Evolutionary conservation across 2,113 vertebrate species (phyloP).

Genomic region (Baryphthengus martii): DNA sequence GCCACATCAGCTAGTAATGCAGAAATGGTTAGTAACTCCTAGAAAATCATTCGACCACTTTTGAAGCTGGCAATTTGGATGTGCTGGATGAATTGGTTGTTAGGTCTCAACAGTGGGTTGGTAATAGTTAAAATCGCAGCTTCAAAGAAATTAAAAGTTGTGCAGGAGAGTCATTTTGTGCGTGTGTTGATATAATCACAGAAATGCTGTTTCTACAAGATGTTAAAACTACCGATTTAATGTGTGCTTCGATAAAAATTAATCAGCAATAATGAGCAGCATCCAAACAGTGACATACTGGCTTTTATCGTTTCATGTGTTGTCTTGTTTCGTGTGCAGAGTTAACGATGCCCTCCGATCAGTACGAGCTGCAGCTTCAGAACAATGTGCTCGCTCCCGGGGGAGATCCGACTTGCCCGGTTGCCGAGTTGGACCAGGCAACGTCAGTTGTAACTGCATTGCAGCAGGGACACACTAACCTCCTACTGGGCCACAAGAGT

Average conservation of each 20-base stretch:
- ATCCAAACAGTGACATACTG: not conserved
- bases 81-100: not conserved
- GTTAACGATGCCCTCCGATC: slow-evolving; percentile 87
- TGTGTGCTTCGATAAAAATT: not conserved
- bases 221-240: not conserved
- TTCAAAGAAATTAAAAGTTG: not conserved
- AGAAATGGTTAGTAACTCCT: not conserved
- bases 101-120: not conserved
- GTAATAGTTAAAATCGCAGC: not conserved
- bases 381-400: slow-evolving; percentile 70
- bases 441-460: slow-evolving; percentile 71
- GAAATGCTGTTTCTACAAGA: not conserved
- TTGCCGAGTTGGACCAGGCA: slow-evolving; percentile 80
- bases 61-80: not conserved
- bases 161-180: not conserved
- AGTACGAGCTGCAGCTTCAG: slow-evolving; percentile 91
- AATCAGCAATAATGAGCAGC: not conserved
- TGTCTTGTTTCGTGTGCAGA: slow-evolving; percentile 68
- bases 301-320: not conserved
- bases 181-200: not conserved
- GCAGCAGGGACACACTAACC: slow-evolving; percentile 74
- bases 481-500: slow-evolving; percentile 76
- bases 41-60: not conserved
- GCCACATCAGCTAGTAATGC: not conserved
- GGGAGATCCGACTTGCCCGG: slow-evolving; percentile 66